Base-by-base conservation (phyloP, 2,113 vertebrate species). In the Corvus cornix region DNA sequence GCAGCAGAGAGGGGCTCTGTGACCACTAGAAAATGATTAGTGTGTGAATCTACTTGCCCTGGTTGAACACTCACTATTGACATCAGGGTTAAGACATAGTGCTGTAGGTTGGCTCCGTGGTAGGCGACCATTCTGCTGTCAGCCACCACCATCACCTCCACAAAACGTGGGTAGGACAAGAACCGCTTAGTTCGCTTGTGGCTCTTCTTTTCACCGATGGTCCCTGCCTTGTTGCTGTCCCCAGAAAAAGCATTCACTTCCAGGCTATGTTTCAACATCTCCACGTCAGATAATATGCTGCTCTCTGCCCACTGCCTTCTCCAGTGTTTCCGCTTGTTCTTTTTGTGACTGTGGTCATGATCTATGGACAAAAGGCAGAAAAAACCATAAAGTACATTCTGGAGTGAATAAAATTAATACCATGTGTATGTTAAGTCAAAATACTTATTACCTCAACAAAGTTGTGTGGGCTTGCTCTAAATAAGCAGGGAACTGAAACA, bases 101-200 rank as follows among this genome's bases (percentile, higher is more conserved):
- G 99, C 95, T 99, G 99, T 23, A 99, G 98, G 96, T 99, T 99
- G 96, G 98, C 98, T 96, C 99, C 98, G 5, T 99, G 99, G 97
- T 99, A 99, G 73, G 98, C 98, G 41, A 99, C 98, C 99, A 99
- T 99, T 97, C 98, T 99, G 97, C 97, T 99, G 98, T 99, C 99
- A 72, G 99, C 99, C 73, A 99, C 99, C 96, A 99, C 98, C 99
- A 99, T 99, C 97, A 99, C 99, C 97, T 99, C 99, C 93, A 99
- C 99, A 95, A 99, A 99, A 93, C 99, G 99, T 89, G 99, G 99
- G 94, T 99, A 99, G 93, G 99, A 99, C 78, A 99, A 97, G 96
- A 99, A 99, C 67, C 99, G 98, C 95, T 99, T 99, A 67, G 98
- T 98, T 98, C 99, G 98, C 95, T 97, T 98, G 96, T 98, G 99